Conservation (phyloP, 2,113 vertebrate genomes). For the Salvelinus sp. region DNA sequence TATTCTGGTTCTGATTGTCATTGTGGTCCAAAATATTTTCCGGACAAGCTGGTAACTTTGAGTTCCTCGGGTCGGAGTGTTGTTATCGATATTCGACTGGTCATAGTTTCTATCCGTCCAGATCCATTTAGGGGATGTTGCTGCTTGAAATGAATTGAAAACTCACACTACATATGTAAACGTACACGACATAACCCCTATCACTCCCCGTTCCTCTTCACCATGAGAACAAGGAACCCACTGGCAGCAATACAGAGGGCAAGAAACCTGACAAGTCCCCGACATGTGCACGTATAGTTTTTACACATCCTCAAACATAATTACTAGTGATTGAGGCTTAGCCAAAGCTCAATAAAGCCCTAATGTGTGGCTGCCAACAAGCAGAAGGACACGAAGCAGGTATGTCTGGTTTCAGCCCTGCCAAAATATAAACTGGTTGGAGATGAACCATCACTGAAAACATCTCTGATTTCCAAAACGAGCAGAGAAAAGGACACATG, state of each 20-base stretch:
- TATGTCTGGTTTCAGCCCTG: not conserved
- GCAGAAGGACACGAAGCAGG: not conserved
- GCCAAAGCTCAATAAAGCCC: slow-evolving; percentile 10
- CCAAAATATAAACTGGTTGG: not conserved
- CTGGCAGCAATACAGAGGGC: not conserved
- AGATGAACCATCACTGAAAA: not conserved
- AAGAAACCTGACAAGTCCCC: not conserved
- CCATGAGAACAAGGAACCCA: slow-evolving; percentile 9
- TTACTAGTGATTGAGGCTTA: slow-evolving; percentile 23
- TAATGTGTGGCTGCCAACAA: slow-evolving; percentile 11
- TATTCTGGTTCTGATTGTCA: too few species aligned
- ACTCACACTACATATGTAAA: not conserved
- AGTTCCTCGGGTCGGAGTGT: too few species aligned
- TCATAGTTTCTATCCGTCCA: too few species aligned
- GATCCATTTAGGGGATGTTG: too few species aligned
- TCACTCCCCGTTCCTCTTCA: not conserved
- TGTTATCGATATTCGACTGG: too few species aligned
- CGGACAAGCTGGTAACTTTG: too few species aligned
- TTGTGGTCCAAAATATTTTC: too few species aligned
- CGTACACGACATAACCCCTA: too few species aligned
- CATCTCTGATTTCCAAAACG: not conserved
- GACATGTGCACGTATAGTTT: not conserved
- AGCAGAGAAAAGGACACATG: not conserved
- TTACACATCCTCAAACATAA: slow-evolving; percentile 21
- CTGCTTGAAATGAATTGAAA: not conserved